phyloP scores from a whole-genome alignment of 2,797 vertebrate species.

The Syndactyla subalaris region DNA sequence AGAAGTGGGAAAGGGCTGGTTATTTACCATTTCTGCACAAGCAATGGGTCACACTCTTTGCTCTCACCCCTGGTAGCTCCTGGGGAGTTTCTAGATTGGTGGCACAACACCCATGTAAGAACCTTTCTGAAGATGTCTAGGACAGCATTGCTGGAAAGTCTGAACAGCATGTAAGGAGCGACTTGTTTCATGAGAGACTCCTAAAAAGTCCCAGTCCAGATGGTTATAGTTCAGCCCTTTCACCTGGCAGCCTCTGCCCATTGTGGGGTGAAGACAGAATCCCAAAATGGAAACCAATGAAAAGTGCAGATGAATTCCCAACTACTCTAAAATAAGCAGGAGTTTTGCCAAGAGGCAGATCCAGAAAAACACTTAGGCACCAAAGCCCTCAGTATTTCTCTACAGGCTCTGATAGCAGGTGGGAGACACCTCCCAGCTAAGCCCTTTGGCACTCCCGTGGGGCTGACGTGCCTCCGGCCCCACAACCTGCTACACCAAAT shows the following conservation, averaged over 20 bases:
- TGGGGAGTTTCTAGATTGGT: background rate
- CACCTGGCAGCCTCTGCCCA: background rate
- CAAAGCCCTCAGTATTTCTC: background rate
- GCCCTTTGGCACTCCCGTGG: background rate
- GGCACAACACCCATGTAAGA: background rate
- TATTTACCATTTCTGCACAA: background rate
- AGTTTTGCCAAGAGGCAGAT: conserved; percentile 2
- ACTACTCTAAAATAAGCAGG: background rate
- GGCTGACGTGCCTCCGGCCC: background rate
- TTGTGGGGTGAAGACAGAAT: background rate
- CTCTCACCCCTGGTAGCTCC: background rate
- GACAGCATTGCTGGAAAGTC: background rate
- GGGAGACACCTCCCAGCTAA: background rate
- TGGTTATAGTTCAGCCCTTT: background rate
- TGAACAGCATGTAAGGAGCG: background rate
- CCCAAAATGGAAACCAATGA: background rate
- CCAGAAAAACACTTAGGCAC: background rate
- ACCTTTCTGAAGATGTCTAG: background rate
- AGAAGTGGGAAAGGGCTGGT: background rate
- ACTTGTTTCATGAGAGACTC: background rate
- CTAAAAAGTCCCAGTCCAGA: background rate
- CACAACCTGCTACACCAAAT: background rate
- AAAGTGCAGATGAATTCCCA: background rate
- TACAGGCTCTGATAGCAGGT: background rate
- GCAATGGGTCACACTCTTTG: background rate